Base-by-base conservation (phyloP, 2,797 vertebrate species). In the Sebastes itinus region DNA sequence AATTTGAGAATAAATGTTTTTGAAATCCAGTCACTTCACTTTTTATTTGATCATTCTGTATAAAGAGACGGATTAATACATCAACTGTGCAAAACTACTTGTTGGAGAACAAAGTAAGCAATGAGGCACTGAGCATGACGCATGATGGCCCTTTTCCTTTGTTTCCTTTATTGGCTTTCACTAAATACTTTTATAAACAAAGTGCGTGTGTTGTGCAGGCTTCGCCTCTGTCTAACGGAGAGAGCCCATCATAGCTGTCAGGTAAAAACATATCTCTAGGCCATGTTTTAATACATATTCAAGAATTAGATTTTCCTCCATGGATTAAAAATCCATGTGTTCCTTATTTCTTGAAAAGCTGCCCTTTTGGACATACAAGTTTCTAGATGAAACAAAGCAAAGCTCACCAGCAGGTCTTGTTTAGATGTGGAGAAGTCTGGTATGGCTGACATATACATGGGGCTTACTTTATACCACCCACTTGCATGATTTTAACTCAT, bases 131-230 rank as follows among this genome's bases (percentile, higher is more conserved):
- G 46, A 33, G 5, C 25, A 27, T 42, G 59, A 80, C 1, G 8
- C 27, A 70, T 54, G 18, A 12, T 10, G 13, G 13, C 7, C 20
- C 56, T 33, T 55, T 72, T 16, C 35, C 42, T 75, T 77, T 76
- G 78, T 80, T 78, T 74, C 62, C 64, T 61, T 73, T 60, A 59
- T 33, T 38, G 33, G 28, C 59, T 76, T 86, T 77, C 14, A 77
- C 20, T 30, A 66, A 84, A 73, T 46, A 11, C 22, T 75, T 60
- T 30, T 56, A n/a, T 33, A 70, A 78, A 71, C 82, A 74, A 14
- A 59, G 49, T 30, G 16, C 2, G 32, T 1, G 1, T 65, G 63
- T 82, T 76, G 79, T 75, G 56, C 52, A 75, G 28, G 6, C 22
- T 13, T 78, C 10, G 27, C 18, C 25, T 67, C 27, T 27, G 23